These are phyloP conservation scores for Pseudochromis fuscus DNA, from an alignment of 2,797 vertebrate species.

Conservation along the genomic window DNA sequence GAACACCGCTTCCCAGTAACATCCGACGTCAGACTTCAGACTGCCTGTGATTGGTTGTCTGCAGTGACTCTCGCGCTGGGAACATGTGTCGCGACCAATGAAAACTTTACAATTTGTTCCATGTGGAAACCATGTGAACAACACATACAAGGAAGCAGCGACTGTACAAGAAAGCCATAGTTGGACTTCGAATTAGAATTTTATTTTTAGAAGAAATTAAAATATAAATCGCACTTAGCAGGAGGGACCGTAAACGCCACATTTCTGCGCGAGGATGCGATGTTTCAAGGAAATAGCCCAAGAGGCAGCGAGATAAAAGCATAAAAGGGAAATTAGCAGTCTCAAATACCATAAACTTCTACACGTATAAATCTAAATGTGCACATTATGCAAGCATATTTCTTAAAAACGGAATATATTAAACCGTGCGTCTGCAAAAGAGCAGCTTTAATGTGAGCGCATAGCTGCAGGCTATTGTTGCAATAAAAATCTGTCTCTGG, in stretches of 20 bases:
- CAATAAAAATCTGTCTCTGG: constrained; percentile 21
- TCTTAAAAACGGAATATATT: neutral
- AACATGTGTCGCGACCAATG: constrained; percentile 83
- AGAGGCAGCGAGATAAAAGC: constrained; percentile 7
- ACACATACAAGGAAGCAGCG: constrained; percentile 86
- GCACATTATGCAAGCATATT: constrained; percentile 6
- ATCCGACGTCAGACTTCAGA: constrained; percentile 78
- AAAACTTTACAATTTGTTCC: constrained; percentile 85
- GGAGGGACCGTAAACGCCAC: neutral
- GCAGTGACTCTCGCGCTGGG: constrained; percentile 56
- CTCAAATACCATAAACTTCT: constrained; percentile 19
- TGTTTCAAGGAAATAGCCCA: neutral
- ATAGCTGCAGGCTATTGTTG: constrained; percentile 59
- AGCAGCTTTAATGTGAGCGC: constrained; percentile 33
- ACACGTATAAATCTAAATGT: constrained; percentile 5
- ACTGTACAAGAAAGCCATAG: constrained; percentile 50
- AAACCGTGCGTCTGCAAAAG: neutral
- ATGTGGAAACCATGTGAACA: constrained; percentile 95
- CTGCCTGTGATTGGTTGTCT: constrained; percentile 80
- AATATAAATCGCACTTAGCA: neutral
- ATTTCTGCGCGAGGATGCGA: neutral
- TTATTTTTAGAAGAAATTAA: constrained; percentile 6
- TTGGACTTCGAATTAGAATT: constrained; percentile 33
- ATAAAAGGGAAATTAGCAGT: constrained; percentile 15
- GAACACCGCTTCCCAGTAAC: constrained; percentile 84